Percentiles rank a stretch among this genome's conserved stretches.
phyloP scores from a whole-genome alignment of 1,140 invertebrate genomes.

The Lerema accius region DNA sequence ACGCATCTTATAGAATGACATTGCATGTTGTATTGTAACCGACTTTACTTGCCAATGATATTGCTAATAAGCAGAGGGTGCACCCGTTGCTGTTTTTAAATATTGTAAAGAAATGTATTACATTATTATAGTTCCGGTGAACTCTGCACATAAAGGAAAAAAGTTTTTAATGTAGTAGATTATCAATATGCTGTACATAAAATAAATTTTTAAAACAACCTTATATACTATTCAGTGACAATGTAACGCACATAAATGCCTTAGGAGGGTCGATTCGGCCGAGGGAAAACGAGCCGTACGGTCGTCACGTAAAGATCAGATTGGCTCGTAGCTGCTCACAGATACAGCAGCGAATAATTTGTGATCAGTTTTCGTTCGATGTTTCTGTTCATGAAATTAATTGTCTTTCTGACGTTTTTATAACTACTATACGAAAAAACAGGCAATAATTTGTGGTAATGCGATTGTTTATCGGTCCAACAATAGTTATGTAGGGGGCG shows the following conservation, averaged over 20 bases:
- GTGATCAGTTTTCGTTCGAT: too few species aligned
- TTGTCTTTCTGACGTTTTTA: not conserved
- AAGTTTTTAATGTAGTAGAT: slow-evolving; percentile 3
- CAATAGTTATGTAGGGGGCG: not conserved
- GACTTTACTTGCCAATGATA: too few species aligned
- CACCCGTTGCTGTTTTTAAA: too few species aligned
- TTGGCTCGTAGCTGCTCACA: too few species aligned
- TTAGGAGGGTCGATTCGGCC: slow-evolving; percentile 33
- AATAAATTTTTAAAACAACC: slow-evolving; percentile 45
- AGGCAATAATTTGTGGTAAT: not conserved
- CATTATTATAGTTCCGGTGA: too few species aligned
- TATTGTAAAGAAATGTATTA: too few species aligned
- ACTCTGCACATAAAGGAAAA: not conserved
- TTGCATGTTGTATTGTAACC: too few species aligned
- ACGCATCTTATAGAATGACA: too few species aligned
- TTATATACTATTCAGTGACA: slow-evolving; percentile 30
- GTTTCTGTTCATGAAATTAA: not conserved
- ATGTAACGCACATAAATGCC: slow-evolving; percentile 58
- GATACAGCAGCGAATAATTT: too few species aligned
- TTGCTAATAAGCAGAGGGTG: too few species aligned
- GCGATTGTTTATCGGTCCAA: too few species aligned
- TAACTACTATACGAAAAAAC: not conserved
- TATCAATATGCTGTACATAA: slow-evolving; percentile 49
- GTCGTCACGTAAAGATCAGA: too few species aligned
- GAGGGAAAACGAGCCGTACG: not conserved